Percentiles rank a stretch among this genome's conserved stretches.
Evolutionary conservation across 2,797 vertebrate genomes (phyloP).

Genomic region (Sparidentex hasta): DNA sequence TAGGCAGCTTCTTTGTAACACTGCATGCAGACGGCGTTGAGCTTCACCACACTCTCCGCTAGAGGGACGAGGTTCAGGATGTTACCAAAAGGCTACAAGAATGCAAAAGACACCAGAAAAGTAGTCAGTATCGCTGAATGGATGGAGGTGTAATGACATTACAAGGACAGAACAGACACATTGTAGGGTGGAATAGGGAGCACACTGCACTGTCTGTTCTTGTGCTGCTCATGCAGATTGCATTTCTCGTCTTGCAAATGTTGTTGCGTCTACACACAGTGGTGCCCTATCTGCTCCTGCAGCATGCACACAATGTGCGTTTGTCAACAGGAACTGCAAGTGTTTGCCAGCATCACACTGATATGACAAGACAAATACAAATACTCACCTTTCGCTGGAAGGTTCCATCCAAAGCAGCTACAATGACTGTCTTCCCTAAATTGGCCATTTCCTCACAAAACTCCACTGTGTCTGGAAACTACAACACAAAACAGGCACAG

Average conservation of each 20-base stretch:
- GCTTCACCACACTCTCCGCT: constrained; percentile 97
- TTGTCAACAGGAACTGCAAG: neutral
- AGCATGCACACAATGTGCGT: constrained; percentile 3
- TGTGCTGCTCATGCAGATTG: constrained; percentile 33
- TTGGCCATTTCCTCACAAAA: constrained; percentile 98
- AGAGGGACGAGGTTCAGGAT: constrained; percentile 95
- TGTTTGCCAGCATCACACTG: neutral
- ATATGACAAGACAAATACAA: constrained; percentile 18
- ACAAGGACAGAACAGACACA: constrained; percentile 29
- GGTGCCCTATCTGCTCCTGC: neutral
- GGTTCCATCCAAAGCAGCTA: constrained; percentile 96
- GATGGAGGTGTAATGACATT: constrained; percentile 40
- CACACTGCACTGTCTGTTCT: constrained; percentile 2
- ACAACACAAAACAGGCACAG: constrained; percentile 7
- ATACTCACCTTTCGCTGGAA: constrained; percentile 95
- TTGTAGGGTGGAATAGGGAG: constrained; percentile 38
- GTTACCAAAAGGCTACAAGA: constrained; percentile 90
- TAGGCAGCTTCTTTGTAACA: constrained; percentile 96
- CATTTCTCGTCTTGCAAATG: constrained; percentile 32
- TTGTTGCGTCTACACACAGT: constrained; percentile 25
- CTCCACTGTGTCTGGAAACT: constrained; percentile 95
- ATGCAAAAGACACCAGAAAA: constrained; percentile 38
- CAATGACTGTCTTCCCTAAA: constrained; percentile 92
- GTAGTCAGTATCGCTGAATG: constrained; percentile 19
- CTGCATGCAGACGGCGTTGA: constrained; percentile 96